Conservation (phyloP, 2,113 vertebrate species). For the Cercocebus atys region DNA sequence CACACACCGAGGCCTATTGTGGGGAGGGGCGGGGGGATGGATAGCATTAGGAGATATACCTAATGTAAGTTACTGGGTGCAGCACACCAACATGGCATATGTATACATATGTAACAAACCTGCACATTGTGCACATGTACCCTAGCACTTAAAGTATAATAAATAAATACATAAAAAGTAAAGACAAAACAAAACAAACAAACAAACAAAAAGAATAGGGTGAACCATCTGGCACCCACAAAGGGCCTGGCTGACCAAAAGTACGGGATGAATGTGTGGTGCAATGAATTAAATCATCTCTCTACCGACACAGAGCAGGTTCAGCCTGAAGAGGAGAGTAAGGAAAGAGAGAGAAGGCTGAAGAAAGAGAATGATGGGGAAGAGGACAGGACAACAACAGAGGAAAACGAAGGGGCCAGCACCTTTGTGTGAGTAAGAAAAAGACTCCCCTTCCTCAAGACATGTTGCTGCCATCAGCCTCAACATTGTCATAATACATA, state of each 20-base stretch:
- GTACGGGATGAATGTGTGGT: not conserved
- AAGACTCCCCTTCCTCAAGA: not conserved
- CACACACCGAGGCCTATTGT: too few relatives aligned
- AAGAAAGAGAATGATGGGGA: not conserved
- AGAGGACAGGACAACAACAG: not conserved
- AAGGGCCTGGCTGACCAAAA: not conserved
- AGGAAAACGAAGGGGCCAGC: not conserved
- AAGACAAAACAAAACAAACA: too few relatives aligned
- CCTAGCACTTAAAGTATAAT: too few relatives aligned
- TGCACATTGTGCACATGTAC: too few relatives aligned
- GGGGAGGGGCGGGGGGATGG: too few relatives aligned
- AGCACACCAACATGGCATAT: too few relatives aligned
- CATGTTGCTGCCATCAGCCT: not conserved
- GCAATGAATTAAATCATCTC: not conserved
- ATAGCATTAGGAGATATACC: too few relatives aligned
- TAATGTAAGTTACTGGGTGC: too few relatives aligned
- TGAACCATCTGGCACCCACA: not conserved
- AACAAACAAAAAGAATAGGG: not conserved
- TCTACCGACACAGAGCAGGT: not conserved
- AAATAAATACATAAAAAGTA: too few relatives aligned
- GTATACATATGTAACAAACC: too few relatives aligned
- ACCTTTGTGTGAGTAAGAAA: not conserved
- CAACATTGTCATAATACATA: accelerated
- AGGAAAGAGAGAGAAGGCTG: not conserved
- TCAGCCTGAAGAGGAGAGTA: not conserved